A percentile compares a stretch with the other conserved stretches of the same genome.
Evolutionary conservation across 2,888 invertebrate species (phyloP).

Genomic region (Beris morrisii): DNA sequence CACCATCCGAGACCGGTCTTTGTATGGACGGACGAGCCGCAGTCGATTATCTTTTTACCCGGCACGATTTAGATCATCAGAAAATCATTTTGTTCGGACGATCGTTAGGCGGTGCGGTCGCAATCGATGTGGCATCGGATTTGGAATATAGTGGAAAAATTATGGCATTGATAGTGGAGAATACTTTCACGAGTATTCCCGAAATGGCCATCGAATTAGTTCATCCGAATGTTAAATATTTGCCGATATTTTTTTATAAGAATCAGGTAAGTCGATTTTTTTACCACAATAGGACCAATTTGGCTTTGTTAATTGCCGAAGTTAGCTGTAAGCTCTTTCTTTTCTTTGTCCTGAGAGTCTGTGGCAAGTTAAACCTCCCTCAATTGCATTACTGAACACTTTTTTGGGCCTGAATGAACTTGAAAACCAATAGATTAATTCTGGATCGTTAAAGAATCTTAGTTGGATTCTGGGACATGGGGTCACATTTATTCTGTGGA

Average conservation of each 20-base stretch:
- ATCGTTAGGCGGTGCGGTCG: slow-evolving; percentile 86
- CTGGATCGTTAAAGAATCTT: too few species aligned
- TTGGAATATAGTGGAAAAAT: slow-evolving; percentile 76
- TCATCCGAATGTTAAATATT: slow-evolving; percentile 66
- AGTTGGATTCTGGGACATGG: too few species aligned
- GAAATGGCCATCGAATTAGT: slow-evolving; percentile 83
- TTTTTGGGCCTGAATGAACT: too few species aligned
- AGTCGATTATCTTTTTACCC: slow-evolving; percentile 77
- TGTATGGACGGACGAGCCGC: slow-evolving; percentile 86
- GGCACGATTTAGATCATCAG: slow-evolving; percentile 79
- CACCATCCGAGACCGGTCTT: slow-evolving; percentile 83
- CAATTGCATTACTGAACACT: too few species aligned
- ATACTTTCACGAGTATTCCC: slow-evolving; percentile 93
- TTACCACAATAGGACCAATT: slow-evolving; percentile 16
- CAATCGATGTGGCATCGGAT: slow-evolving; percentile 80
- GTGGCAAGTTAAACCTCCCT: too few species aligned
- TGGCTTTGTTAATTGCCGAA: too few species aligned
- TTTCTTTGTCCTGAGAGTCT: too few species aligned
- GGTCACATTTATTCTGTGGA: too few species aligned
- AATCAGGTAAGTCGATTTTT: slow-evolving; percentile 73
- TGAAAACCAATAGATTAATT: too few species aligned
- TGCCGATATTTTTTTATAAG: slow-evolving; percentile 85
- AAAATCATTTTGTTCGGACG: slow-evolving; percentile 90
- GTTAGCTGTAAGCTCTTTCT: too few species aligned
- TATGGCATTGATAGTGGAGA: slow-evolving; percentile 88